A percentile compares a stretch with the other conserved stretches of the same genome.
Evolutionary conservation across 2,888 invertebrate species (phyloP).

Genomic region (Bellardia bayeri): DNA sequence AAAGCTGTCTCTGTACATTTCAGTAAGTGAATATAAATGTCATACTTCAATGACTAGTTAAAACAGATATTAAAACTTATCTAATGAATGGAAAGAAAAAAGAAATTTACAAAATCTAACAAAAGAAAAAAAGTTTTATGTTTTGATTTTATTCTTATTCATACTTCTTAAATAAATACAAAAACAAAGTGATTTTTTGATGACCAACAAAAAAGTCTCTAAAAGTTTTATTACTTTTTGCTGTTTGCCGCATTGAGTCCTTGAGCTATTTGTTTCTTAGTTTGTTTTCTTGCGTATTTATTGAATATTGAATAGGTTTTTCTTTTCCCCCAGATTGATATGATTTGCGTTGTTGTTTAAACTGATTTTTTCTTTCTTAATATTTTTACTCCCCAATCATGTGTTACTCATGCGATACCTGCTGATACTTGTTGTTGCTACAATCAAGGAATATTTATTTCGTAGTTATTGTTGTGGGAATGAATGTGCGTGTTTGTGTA

Average conservation of each 20-base stretch:
- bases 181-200: constrained; percentile 1
- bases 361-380: neutral
- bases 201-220: constrained; percentile 2
- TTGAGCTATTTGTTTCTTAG: constrained; percentile 23
- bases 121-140: constrained; percentile 4
- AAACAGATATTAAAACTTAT: neutral
- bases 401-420: constrained; percentile 4
- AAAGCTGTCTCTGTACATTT: neutral
- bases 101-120: neutral
- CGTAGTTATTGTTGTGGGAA: constrained; percentile 43
- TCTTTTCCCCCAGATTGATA: constrained; percentile 19
- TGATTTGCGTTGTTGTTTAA: neutral
- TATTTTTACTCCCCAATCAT: neutral
- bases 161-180: neutral
- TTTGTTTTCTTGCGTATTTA: neutral
- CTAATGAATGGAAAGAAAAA: neutral
- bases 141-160: neutral
- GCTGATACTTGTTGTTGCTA: constrained; percentile 41
- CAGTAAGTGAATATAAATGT: constrained; percentile 9
- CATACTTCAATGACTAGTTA: neutral
- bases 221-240: neutral
- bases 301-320: constrained; percentile 3
- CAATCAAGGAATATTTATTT: constrained; percentile 51
- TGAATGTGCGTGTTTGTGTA: neutral
- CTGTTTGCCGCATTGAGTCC: neutral